Evolutionary conservation across 2,797 vertebrate genomes (phyloP), one percentile per base, ranked within the genome.

Genomic region (Sebastiscus albofasciatus): DNA sequence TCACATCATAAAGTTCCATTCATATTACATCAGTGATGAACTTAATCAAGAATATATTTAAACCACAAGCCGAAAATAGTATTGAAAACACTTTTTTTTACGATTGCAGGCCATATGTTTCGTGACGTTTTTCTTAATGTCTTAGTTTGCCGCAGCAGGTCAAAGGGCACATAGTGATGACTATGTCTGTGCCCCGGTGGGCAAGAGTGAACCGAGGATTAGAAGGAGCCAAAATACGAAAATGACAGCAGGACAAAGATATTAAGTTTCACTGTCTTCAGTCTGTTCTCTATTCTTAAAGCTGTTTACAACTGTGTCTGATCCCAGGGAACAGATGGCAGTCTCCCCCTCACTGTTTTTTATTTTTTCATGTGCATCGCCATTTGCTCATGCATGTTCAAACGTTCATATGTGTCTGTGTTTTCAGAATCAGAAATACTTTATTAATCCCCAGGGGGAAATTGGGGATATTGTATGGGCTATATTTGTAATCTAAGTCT

Each of bases 261-360:
- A 87, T 89, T 87, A 60, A 75, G 79, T 90, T 91, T 87, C 88
- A 83, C 81, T 81, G 60, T 85, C 72, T 83, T 86, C 67, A 87
- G 74, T 82, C 79, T 89, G 84, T 84, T 87, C 85, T 90, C 87
- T 93, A 84, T 93, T 93, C 90, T 89, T 93, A 90, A 91, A 93
- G 88, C 85, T 93, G 91, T 92, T 93, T 92, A 92, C 75, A 82
- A 81, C 80, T 62, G 54, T 76, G 85, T 91, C 88, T 94, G 93
- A 94, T 94, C 92, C 79, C 75, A 39, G 67, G 67, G 87, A 92
- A 92, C 93, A 94, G 89, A 93, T 93, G 92, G 80, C 62, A 10
- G 70, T 46, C 67, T 42, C 33, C 61, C 65, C 54, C 77, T 55
- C 36, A 55, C 58, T 79, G 3, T 49, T 31, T 72, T 84, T 60